A percentile compares a stretch with the other conserved stretches of the same genome.
phyloP scores from a whole-genome alignment of 2,113 vertebrate species.

The Hippocampus mohnikei region DNA sequence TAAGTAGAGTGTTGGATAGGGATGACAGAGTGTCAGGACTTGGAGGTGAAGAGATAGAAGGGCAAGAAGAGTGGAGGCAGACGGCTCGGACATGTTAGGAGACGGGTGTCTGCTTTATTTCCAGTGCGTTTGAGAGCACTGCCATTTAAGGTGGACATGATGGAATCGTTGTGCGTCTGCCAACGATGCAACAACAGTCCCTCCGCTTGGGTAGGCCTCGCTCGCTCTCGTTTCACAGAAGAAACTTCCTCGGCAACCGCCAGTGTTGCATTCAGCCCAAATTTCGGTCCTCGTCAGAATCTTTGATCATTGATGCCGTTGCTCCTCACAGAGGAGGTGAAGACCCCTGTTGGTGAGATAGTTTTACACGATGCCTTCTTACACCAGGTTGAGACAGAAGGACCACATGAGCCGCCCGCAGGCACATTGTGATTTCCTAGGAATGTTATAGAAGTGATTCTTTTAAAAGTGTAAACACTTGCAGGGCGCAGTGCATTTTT shows the following conservation, averaged over 20 bases:
- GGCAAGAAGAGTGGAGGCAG: slow-evolving; percentile 23
- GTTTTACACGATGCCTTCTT: background rate
- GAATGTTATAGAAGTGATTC: too few relatives aligned
- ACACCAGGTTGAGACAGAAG: too few relatives aligned
- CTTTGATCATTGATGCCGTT: background rate
- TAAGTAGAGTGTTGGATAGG: slow-evolving; percentile 31
- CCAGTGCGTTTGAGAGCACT: slow-evolving; percentile 48
- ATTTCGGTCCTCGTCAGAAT: background rate
- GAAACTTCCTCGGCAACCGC: slow-evolving; percentile 19
- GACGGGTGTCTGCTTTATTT: slow-evolving; percentile 53
- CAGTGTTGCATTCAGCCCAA: background rate
- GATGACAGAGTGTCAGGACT: slow-evolving; percentile 28
- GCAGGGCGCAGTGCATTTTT: too few relatives aligned
- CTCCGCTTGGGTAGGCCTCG: slow-evolving; percentile 55
- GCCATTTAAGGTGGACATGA: slow-evolving; percentile 75
- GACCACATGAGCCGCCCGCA: too few relatives aligned
- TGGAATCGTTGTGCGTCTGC: slow-evolving; percentile 64
- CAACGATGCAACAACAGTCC: slow-evolving; percentile 65
- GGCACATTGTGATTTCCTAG: background rate
- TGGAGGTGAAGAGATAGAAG: slow-evolving; percentile 14
- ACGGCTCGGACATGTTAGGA: slow-evolving; percentile 15
- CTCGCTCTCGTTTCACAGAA: slow-evolving; percentile 42
- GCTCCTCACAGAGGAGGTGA: background rate
- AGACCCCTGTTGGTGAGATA: background rate
- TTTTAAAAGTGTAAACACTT: too few relatives aligned